Evolutionary conservation across 2,888 invertebrate genomes (phyloP).

Genomic region (Azorinus chamasolen): DNA sequence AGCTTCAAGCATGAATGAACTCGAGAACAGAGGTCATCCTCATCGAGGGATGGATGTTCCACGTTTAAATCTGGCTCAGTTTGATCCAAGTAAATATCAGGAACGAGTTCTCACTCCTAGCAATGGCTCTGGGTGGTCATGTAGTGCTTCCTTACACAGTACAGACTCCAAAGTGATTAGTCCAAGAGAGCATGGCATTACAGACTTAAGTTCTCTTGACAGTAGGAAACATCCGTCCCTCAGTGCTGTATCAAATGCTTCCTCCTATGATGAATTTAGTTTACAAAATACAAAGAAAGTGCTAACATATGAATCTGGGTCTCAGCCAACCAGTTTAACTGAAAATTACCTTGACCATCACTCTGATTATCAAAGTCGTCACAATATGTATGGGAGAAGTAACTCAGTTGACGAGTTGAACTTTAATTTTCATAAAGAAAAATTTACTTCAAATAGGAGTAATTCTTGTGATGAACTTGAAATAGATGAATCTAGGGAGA

Average conservation of each 20-base stretch:
- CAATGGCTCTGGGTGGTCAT: conserved; percentile 77
- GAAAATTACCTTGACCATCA: conserved; percentile 43
- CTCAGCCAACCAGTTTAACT: conserved; percentile 55
- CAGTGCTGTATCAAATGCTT: conserved; percentile 69
- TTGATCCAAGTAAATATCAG: conserved; percentile 77
- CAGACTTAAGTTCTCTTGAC: conserved; percentile 67
- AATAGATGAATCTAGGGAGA: conserved; percentile 43
- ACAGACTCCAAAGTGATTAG: conserved; percentile 63
- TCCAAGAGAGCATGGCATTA: conserved; percentile 58
- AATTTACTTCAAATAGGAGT: conserved; percentile 32
- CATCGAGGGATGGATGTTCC: conserved; percentile 45
- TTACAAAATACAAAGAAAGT: conserved; percentile 76
- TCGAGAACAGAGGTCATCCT: conserved; percentile 36
- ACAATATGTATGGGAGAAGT: conserved; percentile 60
- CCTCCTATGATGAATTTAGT: conserved; percentile 77
- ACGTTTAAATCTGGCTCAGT: conserved; percentile 59
- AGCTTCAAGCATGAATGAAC: conserved; percentile 37
- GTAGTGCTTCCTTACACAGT: conserved; percentile 72
- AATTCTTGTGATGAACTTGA: conserved; percentile 58
- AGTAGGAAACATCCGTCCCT: conserved; percentile 29
- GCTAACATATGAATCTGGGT: conserved; percentile 74
- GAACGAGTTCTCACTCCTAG: conserved; percentile 68
- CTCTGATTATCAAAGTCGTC: conserved; percentile 30
- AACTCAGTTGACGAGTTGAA: conserved; percentile 69
- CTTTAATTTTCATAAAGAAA: conserved; percentile 36